Conservation (phyloP, 2,888 invertebrate species). For the Notocelia uddmanniana region DNA sequence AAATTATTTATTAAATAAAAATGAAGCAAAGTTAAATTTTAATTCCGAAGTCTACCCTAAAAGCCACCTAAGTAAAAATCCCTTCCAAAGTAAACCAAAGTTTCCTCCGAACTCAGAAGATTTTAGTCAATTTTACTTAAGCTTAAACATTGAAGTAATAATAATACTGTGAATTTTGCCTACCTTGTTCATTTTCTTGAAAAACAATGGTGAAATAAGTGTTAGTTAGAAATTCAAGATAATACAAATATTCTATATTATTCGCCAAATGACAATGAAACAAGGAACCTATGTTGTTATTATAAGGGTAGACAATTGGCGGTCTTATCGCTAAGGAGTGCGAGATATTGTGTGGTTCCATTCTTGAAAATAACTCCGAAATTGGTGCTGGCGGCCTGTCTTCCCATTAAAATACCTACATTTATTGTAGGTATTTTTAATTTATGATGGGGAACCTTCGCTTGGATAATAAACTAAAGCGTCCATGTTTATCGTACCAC, state of each 20-base stretch:
- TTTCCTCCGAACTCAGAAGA: conserved; percentile 15
- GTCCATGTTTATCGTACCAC: no score
- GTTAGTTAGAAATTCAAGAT: background rate
- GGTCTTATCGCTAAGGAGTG: no score
- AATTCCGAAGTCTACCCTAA: conserved; percentile 15
- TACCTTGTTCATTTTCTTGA: background rate
- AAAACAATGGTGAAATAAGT: background rate
- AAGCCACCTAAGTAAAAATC: conserved; percentile 23
- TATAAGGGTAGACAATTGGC: no score
- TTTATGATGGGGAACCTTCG: background rate
- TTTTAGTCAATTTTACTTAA: conserved; percentile 22
- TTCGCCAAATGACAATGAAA: no score
- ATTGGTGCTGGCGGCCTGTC: background rate
- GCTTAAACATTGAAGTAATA: background rate
- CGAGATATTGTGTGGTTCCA: background rate
- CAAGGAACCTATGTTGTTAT: no score
- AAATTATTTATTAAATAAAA: background rate
- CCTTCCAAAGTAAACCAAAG: conserved; percentile 24
- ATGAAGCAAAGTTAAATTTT: conserved; percentile 1
- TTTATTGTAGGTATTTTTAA: background rate
- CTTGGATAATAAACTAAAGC: no score
- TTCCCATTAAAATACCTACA: background rate
- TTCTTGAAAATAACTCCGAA: background rate
- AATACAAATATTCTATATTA: no score
- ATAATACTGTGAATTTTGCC: background rate